Base-by-base conservation (phyloP, 2,113 vertebrate genomes). In the Nothocercus nigrocapillus region DNA sequence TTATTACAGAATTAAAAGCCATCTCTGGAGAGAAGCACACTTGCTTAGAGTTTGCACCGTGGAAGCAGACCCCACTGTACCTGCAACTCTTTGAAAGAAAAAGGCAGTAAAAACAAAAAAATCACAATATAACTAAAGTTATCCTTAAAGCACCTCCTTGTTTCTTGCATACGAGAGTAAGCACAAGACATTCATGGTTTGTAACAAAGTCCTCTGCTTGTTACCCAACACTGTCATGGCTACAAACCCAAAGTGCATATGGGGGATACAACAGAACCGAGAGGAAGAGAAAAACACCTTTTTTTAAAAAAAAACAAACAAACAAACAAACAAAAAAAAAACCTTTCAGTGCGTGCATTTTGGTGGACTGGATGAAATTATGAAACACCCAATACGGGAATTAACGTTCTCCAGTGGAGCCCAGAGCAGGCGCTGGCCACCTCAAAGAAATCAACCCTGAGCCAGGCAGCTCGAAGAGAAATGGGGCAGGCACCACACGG, bases 161-260 rank as follows among this genome's bases (percentile, higher is more conserved):
- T 93, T 97, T 96, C 96, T 96, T 97, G 95, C 96, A 97, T 93
- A 97, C 94, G 95, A 97, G 82, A 93, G 85, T 83, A 96, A 98
- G 96, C 86, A 78, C 95, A 96, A 97, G 96, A 98, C 95, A 96
- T 96, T 97, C 54, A 85, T 61, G 97, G 96, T 96, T 97, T 97
- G 94, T 95, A 98, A 97, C 94, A 95, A 85, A 96, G 82, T 89
- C 94, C 92, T 97, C 94, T 92, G 94, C 94, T 96, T 85, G 96
- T 96, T 88, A 96, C 94, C 90, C 74, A 95, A 94, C 91, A 93
- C 54, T 5, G 21, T 94, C 89, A 81, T 82, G 90, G 97, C 97
- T 97, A 98, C 95, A 98, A 97, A 97, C 97, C 97, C 96, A 95
- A 98, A 98, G 97, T 98, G 97, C 96, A 98, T 76, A 81, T 61